A percentile compares a stretch with the other conserved stretches of the same genome.
These are phyloP conservation scores for Gerris lacustris DNA, from an alignment of 2,888 invertebrate species.

Conservation along the genomic window DNA sequence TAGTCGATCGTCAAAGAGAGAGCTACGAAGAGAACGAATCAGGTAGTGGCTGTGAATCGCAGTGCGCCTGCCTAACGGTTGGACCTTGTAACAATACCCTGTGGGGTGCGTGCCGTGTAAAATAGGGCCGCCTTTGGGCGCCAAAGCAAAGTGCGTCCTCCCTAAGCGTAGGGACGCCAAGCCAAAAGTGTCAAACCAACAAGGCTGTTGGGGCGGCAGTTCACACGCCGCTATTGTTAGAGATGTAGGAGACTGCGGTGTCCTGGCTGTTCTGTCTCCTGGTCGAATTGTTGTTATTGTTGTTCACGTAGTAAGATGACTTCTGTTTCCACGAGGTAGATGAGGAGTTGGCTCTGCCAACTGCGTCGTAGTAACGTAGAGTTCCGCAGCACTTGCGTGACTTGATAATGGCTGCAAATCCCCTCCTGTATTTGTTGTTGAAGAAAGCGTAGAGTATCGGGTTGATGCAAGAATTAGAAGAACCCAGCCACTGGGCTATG, in stretches of 20 bases:
- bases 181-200: neutral
- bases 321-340: slow-evolving; percentile 67
- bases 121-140: neutral
- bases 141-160: neutral
- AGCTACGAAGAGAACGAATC: neutral
- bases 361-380: slow-evolving; percentile 73
- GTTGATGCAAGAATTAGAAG: slow-evolving; percentile 90
- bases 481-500: slow-evolving; percentile 80
- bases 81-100: neutral
- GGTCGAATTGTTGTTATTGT: slow-evolving; percentile 40
- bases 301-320: slow-evolving; percentile 71
- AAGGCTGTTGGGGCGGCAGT: slow-evolving; percentile 23
- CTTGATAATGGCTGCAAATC: slow-evolving; percentile 77
- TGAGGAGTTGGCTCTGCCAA: slow-evolving; percentile 64
- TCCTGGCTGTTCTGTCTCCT: slow-evolving; percentile 42
- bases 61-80: neutral
- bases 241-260: slow-evolving; percentile 48
- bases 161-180: neutral
- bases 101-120: neutral
- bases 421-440: slow-evolving; percentile 82
- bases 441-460: slow-evolving; percentile 85
- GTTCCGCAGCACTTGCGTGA: slow-evolving; percentile 76
- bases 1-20: neutral
- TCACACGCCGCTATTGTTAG: slow-evolving; percentile 65
- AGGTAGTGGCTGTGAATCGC: neutral